Conservation (phyloP, 2,113 vertebrate species). For the Poeciliopsis turrubarensis region DNA sequence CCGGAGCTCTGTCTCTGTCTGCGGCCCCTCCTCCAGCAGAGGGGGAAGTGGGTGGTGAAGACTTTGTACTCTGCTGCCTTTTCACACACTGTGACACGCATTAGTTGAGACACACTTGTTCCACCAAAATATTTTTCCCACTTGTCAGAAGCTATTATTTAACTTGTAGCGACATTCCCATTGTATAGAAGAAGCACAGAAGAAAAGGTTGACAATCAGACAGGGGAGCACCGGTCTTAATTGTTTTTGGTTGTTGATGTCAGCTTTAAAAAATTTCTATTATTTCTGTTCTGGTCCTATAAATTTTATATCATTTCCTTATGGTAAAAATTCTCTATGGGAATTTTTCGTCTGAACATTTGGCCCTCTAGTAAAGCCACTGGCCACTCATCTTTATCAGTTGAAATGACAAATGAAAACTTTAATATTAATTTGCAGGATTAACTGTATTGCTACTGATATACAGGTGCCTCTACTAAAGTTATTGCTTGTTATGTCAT, state of each 20-base stretch:
- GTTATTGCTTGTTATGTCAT: constrained; percentile 21
- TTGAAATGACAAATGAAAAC: background rate
- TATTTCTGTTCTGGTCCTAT: constrained; percentile 33
- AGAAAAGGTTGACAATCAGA: constrained; percentile 70
- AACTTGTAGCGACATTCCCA: constrained; percentile 49
- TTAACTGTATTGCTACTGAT: constrained; percentile 7
- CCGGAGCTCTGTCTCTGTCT: constrained; percentile 9
- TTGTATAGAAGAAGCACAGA: constrained; percentile 66
- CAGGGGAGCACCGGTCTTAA: constrained; percentile 42
- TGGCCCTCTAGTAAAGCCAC: constrained; percentile 10
- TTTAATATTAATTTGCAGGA: constrained; percentile 18
- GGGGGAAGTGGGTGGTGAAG: constrained; percentile 10
- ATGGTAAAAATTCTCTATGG: too few relatives aligned
- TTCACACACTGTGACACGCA: constrained; percentile 77
- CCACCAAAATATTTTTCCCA: constrained; percentile 54
- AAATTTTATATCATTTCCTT: constrained; percentile 56
- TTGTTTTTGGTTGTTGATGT: constrained; percentile 49
- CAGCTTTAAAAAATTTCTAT: constrained; percentile 13
- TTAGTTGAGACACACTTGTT: constrained; percentile 45
- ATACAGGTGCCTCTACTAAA: constrained; percentile 21
- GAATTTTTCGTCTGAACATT: background rate
- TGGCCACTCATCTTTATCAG: constrained; percentile 12
- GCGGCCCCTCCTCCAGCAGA: constrained; percentile 22
- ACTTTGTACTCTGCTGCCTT: constrained; percentile 47
- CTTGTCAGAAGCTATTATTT: constrained; percentile 56